Percentiles rank a stretch among this genome's conserved stretches.
Evolutionary conservation across 2,797 vertebrate species (phyloP).

Genomic region (Argentina silus): DNA sequence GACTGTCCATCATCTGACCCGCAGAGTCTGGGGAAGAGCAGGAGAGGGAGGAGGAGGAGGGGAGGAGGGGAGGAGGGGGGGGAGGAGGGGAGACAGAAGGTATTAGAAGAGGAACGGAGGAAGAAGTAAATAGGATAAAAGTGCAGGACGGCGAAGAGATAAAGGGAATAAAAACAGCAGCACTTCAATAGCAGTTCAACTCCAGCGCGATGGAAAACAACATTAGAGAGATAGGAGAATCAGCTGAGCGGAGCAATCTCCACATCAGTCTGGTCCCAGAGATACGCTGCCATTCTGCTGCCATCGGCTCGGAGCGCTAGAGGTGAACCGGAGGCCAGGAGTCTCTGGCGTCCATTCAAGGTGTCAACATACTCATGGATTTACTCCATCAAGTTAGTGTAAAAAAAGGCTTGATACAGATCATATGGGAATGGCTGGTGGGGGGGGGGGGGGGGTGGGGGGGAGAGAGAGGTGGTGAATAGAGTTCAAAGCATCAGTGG

Average conservation of each 20-base stretch:
- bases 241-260: not conserved
- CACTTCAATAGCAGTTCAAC: not conserved
- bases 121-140: no score
- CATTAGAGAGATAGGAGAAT: not conserved
- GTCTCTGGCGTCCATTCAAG: not conserved
- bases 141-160: no score
- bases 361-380: not conserved
- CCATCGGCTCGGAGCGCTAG: not conserved
- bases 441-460: not conserved
- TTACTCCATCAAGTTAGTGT: not conserved
- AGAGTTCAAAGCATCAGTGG: not conserved
- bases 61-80: not conserved
- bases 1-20: slow-evolving; percentile 74
- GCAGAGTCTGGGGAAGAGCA: slow-evolving; percentile 63
- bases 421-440: not conserved
- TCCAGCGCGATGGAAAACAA: not conserved
- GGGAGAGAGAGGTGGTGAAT: not conserved
- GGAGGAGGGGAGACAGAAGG: no score
- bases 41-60: slow-evolving; percentile 1
- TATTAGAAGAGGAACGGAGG: no score
- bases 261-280: not conserved
- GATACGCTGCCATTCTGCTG: not conserved
- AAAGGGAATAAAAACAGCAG: not conserved
- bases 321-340: not conserved
- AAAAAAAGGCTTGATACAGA: not conserved